Evolutionary conservation across 2,113 vertebrate species (phyloP).

Genomic region (Acrocephalus arundinaceus): DNA sequence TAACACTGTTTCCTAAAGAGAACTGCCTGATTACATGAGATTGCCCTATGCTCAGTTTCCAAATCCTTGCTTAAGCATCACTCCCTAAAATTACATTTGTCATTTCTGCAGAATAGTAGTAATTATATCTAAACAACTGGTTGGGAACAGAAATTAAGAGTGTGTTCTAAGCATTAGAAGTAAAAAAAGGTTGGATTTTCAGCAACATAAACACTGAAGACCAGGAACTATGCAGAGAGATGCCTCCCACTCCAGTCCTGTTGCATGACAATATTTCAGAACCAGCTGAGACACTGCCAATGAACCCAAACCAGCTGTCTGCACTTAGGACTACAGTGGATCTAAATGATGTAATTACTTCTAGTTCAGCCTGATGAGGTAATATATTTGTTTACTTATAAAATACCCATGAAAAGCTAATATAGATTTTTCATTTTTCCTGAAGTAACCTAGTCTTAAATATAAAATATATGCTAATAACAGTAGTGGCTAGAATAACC

Average conservation of each 20-base stretch:
- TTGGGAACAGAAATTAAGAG: background rate
- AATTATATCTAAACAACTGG: background rate
- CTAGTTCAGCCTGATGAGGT: background rate
- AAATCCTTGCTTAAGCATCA: background rate
- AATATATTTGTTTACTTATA: background rate
- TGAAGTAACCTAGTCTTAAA: background rate
- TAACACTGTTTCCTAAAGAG: background rate
- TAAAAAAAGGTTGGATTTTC: background rate
- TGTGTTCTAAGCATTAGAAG: background rate
- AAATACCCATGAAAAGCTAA: background rate
- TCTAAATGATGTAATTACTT: background rate
- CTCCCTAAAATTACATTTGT: background rate
- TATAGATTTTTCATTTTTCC: background rate
- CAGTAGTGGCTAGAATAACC: background rate
- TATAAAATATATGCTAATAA: background rate
- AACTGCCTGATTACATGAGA: background rate
- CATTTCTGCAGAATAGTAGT: background rate
- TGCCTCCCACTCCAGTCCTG: background rate
- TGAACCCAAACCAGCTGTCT: background rate
- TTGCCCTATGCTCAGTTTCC: background rate
- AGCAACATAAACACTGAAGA: background rate
- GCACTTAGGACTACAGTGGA: background rate
- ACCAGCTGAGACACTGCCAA: background rate
- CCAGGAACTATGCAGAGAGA: accelerated
- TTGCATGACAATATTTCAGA: accelerated